Evolutionary conservation across 2,888 invertebrate species (phyloP).

Genomic region (Stenoptilia bipunctidactyla): DNA sequence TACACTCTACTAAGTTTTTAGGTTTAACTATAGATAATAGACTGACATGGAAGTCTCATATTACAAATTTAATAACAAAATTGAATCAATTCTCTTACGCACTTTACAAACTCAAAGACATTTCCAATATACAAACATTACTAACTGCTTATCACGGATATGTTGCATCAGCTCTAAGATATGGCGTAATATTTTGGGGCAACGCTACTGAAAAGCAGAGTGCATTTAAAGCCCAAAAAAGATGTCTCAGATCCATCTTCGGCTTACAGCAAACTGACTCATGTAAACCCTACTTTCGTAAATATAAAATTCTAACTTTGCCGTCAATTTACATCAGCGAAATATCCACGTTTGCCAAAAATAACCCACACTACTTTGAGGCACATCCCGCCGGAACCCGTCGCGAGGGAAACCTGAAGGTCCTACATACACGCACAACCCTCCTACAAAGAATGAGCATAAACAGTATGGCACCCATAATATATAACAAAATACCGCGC

Average conservation of each 20-base stretch:
- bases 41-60: constrained; percentile 7
- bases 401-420: background rate
- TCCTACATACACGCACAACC: background rate
- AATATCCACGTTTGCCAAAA: background rate
- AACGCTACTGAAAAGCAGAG: constrained; percentile 1
- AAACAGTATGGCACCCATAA: background rate
- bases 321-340: constrained; percentile 6
- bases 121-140: background rate
- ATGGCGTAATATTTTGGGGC: constrained; percentile 10
- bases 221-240: constrained; percentile 5
- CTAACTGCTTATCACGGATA: background rate
- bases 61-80: constrained; percentile 3
- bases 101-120: background rate
- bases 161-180: constrained; percentile 5
- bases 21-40: constrained; percentile 5
- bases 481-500: background rate
- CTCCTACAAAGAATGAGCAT: background rate
- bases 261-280: constrained; percentile 2
- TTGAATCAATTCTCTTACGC: constrained; percentile 3
- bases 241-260: constrained; percentile 6
- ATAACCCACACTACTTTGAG: background rate
- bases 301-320: constrained; percentile 4
- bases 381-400: background rate
- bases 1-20: constrained; percentile 5
- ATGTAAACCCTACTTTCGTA: constrained; percentile 5